Evolutionary conservation across 2,113 vertebrate species (phyloP).

Genomic region (Etia nguti): DNA sequence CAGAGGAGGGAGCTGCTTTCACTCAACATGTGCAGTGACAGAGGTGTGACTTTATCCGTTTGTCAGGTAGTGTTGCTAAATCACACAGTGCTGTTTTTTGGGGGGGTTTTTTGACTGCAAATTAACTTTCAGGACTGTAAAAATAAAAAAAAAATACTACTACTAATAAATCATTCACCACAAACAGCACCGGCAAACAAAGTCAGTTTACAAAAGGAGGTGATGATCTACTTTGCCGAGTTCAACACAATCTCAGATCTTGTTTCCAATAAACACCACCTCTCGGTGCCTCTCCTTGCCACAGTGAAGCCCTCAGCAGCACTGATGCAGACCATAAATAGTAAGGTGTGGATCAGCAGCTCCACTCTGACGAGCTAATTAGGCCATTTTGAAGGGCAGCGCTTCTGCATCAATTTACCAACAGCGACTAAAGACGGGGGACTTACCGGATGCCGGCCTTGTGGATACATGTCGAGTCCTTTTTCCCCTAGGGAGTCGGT

Average conservation of each 20-base stretch:
- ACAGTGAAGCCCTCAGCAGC: not conserved
- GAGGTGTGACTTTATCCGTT: slow-evolving; percentile 17
- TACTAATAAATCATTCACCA: not conserved
- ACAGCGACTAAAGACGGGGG: slow-evolving; percentile 13
- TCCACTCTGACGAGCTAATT: slow-evolving; percentile 41
- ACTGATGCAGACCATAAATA: slow-evolving; percentile 40
- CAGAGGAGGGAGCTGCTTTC: slow-evolving; percentile 33
- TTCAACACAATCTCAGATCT: not conserved
- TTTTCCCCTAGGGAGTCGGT: slow-evolving; percentile 42
- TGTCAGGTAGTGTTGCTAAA: slow-evolving; percentile 4
- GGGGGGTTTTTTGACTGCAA: not conserved
- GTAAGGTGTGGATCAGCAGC: slow-evolving; percentile 54
- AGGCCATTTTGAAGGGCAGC: slow-evolving; percentile 27
- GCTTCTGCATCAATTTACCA: slow-evolving; percentile 46
- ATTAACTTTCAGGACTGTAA: not conserved
- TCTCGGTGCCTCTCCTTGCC: not conserved
- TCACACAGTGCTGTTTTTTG: not conserved
- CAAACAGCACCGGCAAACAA: not conserved
- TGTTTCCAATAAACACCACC: slow-evolving; percentile 21
- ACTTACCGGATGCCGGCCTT: slow-evolving; percentile 95
- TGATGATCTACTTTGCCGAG: not conserved
- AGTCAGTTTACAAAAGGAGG: not conserved
- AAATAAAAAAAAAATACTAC: not conserved
- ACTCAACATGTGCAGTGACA: slow-evolving; percentile 37
- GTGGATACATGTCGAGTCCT: slow-evolving; percentile 85